Evolutionary conservation across 2,113 vertebrate species (phyloP).

Genomic region (Scalopus aquaticus): DNA sequence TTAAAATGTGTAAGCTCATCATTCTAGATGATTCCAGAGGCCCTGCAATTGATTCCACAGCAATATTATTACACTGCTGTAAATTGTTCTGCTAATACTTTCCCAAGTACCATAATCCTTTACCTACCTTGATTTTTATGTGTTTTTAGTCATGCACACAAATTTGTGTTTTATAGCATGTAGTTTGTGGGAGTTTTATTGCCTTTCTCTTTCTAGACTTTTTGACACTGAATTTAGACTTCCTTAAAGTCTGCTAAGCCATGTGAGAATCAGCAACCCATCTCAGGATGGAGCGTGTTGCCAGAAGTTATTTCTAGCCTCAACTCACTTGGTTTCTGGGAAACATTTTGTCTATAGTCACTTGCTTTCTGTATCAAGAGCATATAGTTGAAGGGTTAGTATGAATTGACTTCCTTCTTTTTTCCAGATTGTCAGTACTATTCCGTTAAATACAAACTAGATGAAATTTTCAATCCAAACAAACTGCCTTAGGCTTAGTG

Average conservation of each 20-base stretch:
- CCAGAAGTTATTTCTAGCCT: not conserved
- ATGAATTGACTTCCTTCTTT: not conserved
- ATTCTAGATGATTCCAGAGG: not conserved
- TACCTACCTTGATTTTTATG: not conserved
- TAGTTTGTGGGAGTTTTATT: not conserved
- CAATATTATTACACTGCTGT: not conserved
- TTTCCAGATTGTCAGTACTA: not conserved
- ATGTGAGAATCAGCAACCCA: not conserved
- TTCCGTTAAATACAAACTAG: not conserved
- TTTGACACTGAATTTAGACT: not conserved
- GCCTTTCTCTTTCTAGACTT: not conserved
- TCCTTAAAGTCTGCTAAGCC: not conserved
- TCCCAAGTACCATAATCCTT: not conserved
- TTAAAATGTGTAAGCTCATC: not conserved
- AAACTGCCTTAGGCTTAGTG: not conserved
- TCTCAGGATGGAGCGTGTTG: not conserved
- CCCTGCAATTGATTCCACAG: not conserved
- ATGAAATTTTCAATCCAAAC: not conserved
- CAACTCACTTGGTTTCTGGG: not conserved
- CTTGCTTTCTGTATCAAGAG: not conserved
- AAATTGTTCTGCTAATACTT: not conserved
- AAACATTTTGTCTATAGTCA: not conserved
- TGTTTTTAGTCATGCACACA: not conserved
- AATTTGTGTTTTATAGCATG: not conserved
- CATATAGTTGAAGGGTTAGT: accelerated